Evolutionary conservation across 2,113 vertebrate genomes (phyloP).

Genomic region (Hemiscyllium ocellatum): DNA sequence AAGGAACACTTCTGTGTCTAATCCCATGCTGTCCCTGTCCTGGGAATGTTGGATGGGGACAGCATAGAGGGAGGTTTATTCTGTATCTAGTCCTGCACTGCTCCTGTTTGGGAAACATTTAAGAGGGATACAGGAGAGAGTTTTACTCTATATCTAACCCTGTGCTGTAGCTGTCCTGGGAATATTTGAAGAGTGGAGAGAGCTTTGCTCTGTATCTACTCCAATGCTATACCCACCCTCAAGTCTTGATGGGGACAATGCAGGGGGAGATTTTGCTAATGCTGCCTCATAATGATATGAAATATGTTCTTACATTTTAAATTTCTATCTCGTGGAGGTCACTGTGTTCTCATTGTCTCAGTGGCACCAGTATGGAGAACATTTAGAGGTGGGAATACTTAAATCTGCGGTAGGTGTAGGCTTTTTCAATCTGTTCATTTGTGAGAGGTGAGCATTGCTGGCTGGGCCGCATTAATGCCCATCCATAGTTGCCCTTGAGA

Average conservation of each 20-base stretch:
- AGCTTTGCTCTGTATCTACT: not conserved
- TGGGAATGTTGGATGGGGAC: too few species aligned
- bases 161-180: not conserved
- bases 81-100: too few species aligned
- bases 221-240: not conserved
- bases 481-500: too few species aligned
- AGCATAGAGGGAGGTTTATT: too few species aligned
- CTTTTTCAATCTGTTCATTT: too few species aligned
- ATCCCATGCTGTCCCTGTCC: too few species aligned
- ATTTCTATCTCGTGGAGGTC: not conserved
- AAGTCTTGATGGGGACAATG: not conserved
- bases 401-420: too few species aligned
- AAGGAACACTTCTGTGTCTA: too few species aligned
- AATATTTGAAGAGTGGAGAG: too few species aligned
- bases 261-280: not conserved
- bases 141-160: not conserved
- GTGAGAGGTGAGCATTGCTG: not conserved
- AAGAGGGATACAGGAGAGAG: not conserved
- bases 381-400: not conserved
- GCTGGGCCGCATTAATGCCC: too few species aligned
- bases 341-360: not conserved
- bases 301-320: not conserved
- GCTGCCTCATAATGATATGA: not conserved
- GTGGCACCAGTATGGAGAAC: too few species aligned
- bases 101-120: not conserved